These are phyloP conservation scores for Sinohyriopsis cumingii DNA, from an alignment of 2,888 invertebrate species.

Conservation along the genomic window DNA sequence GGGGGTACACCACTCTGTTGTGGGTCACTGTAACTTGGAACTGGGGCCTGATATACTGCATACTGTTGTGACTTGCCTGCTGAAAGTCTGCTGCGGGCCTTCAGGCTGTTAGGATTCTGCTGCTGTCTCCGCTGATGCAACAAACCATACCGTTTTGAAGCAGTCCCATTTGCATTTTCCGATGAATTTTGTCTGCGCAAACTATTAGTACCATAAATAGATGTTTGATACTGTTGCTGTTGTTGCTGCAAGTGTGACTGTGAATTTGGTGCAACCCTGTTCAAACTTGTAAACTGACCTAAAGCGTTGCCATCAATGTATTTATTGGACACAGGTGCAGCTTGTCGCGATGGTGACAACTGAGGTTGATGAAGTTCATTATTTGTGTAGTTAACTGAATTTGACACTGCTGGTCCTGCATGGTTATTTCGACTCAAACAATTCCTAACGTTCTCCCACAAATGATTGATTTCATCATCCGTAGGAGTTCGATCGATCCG, in stretches of 20 bases:
- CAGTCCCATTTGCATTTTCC: slow-evolving; percentile 29
- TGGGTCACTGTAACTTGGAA: slow-evolving; percentile 39
- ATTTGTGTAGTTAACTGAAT: slow-evolving; percentile 9
- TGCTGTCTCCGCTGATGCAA: slow-evolving; percentile 53
- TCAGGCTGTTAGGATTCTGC: slow-evolving; percentile 44
- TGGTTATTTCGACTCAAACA: slow-evolving; percentile 52
- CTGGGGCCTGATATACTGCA: slow-evolving; percentile 45
- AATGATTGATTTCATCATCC: slow-evolving; percentile 70
- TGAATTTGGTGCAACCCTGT: slow-evolving; percentile 21
- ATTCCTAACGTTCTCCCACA: slow-evolving; percentile 69
- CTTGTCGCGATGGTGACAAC: slow-evolving; percentile 30
- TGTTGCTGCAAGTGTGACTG: slow-evolving; percentile 1
- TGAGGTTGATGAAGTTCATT: slow-evolving; percentile 11
- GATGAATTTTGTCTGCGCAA: slow-evolving; percentile 29
- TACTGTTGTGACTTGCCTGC: slow-evolving; percentile 25
- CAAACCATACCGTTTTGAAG: slow-evolving; percentile 44
- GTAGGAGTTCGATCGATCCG: slow-evolving; percentile 69
- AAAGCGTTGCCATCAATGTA: slow-evolving; percentile 62
- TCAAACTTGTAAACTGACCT: slow-evolving; percentile 43
- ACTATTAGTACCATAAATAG: slow-evolving; percentile 1
- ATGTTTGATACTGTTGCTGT: slow-evolving; percentile 10
- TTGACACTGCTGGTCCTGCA: slow-evolving; percentile 23
- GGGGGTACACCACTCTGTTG: slow-evolving; percentile 13
- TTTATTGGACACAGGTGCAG: slow-evolving; percentile 56
- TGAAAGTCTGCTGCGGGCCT: slow-evolving; percentile 18